Conservation (phyloP, 37 sponge, comb jelly and placozoan species). For the Lycopodina hypogea region DNA sequence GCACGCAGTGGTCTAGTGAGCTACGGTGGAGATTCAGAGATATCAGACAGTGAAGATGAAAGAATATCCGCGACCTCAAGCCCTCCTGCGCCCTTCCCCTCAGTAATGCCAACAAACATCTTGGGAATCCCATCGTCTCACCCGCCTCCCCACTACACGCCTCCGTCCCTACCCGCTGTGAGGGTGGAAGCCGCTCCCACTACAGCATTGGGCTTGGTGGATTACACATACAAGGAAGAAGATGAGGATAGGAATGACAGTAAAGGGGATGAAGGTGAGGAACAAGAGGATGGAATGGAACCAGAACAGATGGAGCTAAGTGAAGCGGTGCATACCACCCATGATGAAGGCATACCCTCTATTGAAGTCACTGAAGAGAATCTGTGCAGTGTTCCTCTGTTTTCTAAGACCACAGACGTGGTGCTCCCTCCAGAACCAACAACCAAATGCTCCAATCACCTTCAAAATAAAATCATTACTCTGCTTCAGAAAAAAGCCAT, state of each 20-base stretch:
- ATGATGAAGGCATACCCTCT: neutral
- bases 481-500: conserved; percentile 47
- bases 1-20: conserved; percentile 41
- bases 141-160: neutral
- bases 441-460: conserved; percentile 37
- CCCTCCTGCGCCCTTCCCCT: neutral
- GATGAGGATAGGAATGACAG: conserved; percentile 45
- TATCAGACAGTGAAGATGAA: conserved; percentile 54
- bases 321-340: neutral
- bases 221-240: conserved; percentile 45
- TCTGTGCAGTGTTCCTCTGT: neutral
- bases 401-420: neutral
- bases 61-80: neutral
- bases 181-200: conserved; percentile 50
- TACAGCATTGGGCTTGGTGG: conserved; percentile 20
- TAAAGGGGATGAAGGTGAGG: conserved; percentile 13
- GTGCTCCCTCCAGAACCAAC: conserved; percentile 29
- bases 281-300: neutral
- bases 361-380: conserved; percentile 3
- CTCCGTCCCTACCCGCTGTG: conserved; percentile 13
- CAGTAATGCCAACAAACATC: neutral
- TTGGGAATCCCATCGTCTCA: conserved; percentile 34
- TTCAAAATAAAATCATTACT: conserved; percentile 38
- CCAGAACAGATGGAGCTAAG: neutral
- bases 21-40: conserved; percentile 52